These are phyloP conservation scores for Bradypodion pumilum DNA, from an alignment of 2,797 vertebrate species.

Conservation along the genomic window DNA sequence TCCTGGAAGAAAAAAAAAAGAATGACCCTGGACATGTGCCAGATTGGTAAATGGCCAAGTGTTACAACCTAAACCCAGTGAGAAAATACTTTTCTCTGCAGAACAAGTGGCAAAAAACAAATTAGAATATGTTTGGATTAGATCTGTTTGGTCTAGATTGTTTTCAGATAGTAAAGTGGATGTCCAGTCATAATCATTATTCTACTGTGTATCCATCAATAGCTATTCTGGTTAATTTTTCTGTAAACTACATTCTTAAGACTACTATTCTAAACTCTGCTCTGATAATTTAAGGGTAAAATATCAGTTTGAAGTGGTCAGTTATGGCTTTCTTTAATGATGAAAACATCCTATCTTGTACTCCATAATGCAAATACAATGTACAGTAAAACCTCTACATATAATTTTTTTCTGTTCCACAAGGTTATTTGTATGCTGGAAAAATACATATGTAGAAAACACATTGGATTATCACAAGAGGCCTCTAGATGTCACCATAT, in stretches of 20 bases:
- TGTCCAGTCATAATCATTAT: not conserved
- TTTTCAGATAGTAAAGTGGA: not conserved
- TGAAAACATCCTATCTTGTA: not conserved
- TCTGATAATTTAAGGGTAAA: not conserved
- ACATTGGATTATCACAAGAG: too few species aligned
- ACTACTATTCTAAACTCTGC: not conserved
- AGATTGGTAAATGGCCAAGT: not conserved
- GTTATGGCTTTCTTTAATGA: not conserved
- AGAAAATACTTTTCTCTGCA: conserved; percentile 21
- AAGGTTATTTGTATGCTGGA: too few species aligned
- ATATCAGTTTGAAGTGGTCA: not conserved
- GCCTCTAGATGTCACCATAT: too few species aligned
- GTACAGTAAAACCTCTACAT: too few species aligned
- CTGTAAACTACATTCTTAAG: not conserved
- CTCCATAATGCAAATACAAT: not conserved
- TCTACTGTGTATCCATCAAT: not conserved
- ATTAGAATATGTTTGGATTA: conserved; percentile 4
- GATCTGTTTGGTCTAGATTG: not conserved
- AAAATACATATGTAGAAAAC: too few species aligned
- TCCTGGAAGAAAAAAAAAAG: conserved; percentile 3
- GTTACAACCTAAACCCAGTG: not conserved
- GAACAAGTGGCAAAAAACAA: not conserved
- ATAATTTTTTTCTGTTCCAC: too few species aligned
- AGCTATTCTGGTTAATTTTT: not conserved
- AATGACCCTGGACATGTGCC: not conserved